Conservation (phyloP, 2,113 vertebrate genomes). For the cat (Felis catus) region F.catus_Fca126_mat1.0 CM031415.1:191286501-191287000, state of each 20-base stretch:
- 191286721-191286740: background rate
- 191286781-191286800: background rate
- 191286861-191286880: background rate
- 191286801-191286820: background rate
- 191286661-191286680: background rate
- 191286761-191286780: background rate
- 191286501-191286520: background rate
- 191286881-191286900: background rate
- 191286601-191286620: background rate
- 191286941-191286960: background rate
- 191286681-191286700: background rate
- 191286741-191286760: background rate
- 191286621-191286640: background rate
- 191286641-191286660: background rate
- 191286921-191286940: background rate
- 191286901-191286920: background rate
- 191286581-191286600: background rate
- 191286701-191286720: background rate
- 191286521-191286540: background rate
- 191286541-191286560: background rate
- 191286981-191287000: background rate
- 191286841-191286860: background rate
- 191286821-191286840: background rate
- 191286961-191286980: background rate
- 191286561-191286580: background rate